Evolutionary conservation across 2,888 invertebrate species (phyloP).

Genomic region (Atherix ibis): DNA sequence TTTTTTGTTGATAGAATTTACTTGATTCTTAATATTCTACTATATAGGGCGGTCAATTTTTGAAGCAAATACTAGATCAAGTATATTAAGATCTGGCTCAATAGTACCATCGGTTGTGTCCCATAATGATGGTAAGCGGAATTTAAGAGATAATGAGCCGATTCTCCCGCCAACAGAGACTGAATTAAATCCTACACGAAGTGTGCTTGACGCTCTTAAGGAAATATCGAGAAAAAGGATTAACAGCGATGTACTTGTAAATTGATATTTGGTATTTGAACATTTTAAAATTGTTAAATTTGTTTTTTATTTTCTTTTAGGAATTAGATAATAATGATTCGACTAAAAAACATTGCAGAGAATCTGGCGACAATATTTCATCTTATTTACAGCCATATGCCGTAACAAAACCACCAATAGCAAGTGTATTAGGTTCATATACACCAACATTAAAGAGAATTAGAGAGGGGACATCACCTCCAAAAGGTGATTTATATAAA

Average conservation of each 20-base stretch:
- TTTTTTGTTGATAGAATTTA: neutral
- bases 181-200: conserved; percentile 33
- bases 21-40: neutral
- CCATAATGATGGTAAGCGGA: conserved; percentile 21
- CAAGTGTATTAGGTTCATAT: conserved; percentile 16
- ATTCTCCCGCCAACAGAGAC: conserved; percentile 26
- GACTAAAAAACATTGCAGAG: conserved; percentile 25
- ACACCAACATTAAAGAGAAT: conserved; percentile 10
- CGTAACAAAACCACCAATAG: conserved; percentile 16
- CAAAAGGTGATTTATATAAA: too few species aligned
- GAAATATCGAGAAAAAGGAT: conserved; percentile 41
- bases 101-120: conserved; percentile 17
- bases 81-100: conserved; percentile 23
- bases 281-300: neutral
- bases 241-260: conserved; percentile 34
- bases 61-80: conserved; percentile 25
- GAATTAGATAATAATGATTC: conserved; percentile 17
- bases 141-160: conserved; percentile 26
- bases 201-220: conserved; percentile 39
- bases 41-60: conserved; percentile 19
- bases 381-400: conserved; percentile 5
- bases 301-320: conserved; percentile 15
- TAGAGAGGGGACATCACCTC: conserved; percentile 15
- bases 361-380: conserved; percentile 13
- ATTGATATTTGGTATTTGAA: conserved; percentile 11